Evolutionary conservation across 2,797 vertebrate genomes (phyloP).

Genomic region (Falco rusticolus): DNA sequence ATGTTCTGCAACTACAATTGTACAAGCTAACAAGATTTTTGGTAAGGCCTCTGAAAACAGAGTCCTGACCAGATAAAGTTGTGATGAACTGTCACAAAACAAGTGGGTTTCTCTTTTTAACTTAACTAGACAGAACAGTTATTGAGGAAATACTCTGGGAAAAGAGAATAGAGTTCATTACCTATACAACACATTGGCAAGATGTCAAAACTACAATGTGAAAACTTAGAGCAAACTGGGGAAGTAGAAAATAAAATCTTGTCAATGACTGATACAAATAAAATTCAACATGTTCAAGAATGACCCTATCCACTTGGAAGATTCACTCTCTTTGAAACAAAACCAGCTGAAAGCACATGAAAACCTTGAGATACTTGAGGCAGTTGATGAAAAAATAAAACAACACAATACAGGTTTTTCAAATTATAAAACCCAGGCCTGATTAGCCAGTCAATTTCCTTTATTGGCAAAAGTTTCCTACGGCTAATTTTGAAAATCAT

Average conservation of each 20-base stretch:
- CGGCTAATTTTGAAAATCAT: conserved; percentile 15
- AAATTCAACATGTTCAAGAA: neutral
- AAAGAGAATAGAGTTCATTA: neutral
- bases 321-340: conserved; percentile 8
- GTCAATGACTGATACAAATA: neutral
- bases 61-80: neutral
- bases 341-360: neutral
- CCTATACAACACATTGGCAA: neutral
- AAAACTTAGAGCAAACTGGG: neutral
- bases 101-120: neutral
- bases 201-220: neutral
- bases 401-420: conserved; percentile 33
- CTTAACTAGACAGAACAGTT: neutral
- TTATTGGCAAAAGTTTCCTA: conserved; percentile 20
- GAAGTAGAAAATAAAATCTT: neutral
- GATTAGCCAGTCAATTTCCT: conserved; percentile 12
- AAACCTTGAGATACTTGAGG: neutral
- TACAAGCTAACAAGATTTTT: neutral
- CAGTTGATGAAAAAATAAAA: conserved; percentile 26
- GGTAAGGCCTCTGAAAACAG: neutral
- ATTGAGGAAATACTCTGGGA: neutral
- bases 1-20: neutral
- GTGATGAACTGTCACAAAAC: neutral
- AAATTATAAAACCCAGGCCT: conserved; percentile 25
- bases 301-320: conserved; percentile 1